Base-by-base conservation (phyloP, 2,113 vertebrate genomes). In the Phycodurus eques region DNA sequence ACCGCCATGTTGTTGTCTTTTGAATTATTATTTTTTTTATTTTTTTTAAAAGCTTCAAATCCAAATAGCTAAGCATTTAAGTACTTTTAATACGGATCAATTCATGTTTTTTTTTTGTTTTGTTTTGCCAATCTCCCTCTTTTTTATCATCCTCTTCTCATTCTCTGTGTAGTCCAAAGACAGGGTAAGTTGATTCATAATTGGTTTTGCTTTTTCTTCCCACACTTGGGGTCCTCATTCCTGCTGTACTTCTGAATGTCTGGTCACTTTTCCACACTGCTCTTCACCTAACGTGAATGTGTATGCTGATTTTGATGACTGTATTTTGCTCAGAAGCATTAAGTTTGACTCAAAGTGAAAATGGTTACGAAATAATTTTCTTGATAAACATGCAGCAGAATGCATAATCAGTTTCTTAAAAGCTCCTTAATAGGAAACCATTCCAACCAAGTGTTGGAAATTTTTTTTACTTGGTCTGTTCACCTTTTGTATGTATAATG, bases 91-190 rank as follows among this genome's bases (percentile, higher is more conserved):
- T 78, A 71, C 63, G 72, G 79, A 77, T 85, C 0, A 85, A 75
- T 72, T 91, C 86, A 73, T 85, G 2, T 82, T 46, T 76, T 69
- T 82, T 68, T 80, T 53, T 84, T 71, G 68, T 31, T 19, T 74
- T 59, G 57, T 92, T 89, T 84, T 89, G 88, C 77, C 80, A 79
- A 83, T 83, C 84, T 86, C 80, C 77, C 78, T 82, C 33, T 86
- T 47, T 67, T 72, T 82, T 72, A 88, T 86, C 85, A 85, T 74
- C 84, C 39, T 72, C 79, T 65, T 70, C 88, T 85, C 87, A 85
- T 93, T 91, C 93, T 85, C 88, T 91, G 78, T 93, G 89, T 94
- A 96, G 95, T 92, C 91, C 92, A 88, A 93, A 93, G 92, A 94
- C 94, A 54, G 95, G 95, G 95, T 96, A 95, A 96, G 95, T 95